Conservation (phyloP, 2,888 invertebrate genomes). For the Campoplex nolae region DNA sequence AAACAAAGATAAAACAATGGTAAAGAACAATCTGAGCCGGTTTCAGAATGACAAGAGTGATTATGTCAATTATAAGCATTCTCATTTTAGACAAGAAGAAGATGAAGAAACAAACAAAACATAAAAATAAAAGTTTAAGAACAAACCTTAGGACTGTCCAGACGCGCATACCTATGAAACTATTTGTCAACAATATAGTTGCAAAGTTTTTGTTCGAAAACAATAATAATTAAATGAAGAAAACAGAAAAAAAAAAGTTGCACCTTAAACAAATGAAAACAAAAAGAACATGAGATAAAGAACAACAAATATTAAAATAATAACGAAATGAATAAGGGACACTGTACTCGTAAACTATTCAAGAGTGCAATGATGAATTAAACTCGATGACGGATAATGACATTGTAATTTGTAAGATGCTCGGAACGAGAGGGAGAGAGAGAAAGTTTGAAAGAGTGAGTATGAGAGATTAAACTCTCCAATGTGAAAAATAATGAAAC, state of each 20-base stretch:
- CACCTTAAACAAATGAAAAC: slow-evolving; percentile 14
- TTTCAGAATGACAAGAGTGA: slow-evolving; percentile 81
- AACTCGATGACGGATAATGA: slow-evolving; percentile 66
- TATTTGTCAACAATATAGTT: slow-evolving; percentile 67
- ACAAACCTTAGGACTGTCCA: slow-evolving; percentile 69
- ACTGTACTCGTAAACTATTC: slow-evolving; percentile 61
- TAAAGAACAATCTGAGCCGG: slow-evolving; percentile 79
- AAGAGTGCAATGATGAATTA: slow-evolving; percentile 66
- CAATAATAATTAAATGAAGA: slow-evolving; percentile 41
- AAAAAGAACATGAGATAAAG: slow-evolving; percentile 39
- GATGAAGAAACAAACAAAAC: slow-evolving; percentile 52
- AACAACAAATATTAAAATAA: slow-evolving; percentile 52
- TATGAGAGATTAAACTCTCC: slow-evolving; percentile 66
- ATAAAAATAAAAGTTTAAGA: slow-evolving; percentile 54
- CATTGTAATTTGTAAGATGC: slow-evolving; percentile 68
- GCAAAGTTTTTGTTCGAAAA: slow-evolving; percentile 55
- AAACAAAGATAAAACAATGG: slow-evolving; percentile 65
- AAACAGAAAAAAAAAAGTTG: slow-evolving; percentile 21
- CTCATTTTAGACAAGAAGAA: slow-evolving; percentile 70
- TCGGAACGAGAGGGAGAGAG: slow-evolving; percentile 64
- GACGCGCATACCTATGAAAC: slow-evolving; percentile 67
- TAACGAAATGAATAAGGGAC: slow-evolving; percentile 25
- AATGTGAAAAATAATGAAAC: slow-evolving; percentile 60
- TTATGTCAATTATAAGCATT: slow-evolving; percentile 81
- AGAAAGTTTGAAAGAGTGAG: slow-evolving; percentile 63